These are phyloP conservation scores for Neelides folsomi DNA, from an alignment of 2,888 invertebrate genomes.

Conservation along the genomic window DNA sequence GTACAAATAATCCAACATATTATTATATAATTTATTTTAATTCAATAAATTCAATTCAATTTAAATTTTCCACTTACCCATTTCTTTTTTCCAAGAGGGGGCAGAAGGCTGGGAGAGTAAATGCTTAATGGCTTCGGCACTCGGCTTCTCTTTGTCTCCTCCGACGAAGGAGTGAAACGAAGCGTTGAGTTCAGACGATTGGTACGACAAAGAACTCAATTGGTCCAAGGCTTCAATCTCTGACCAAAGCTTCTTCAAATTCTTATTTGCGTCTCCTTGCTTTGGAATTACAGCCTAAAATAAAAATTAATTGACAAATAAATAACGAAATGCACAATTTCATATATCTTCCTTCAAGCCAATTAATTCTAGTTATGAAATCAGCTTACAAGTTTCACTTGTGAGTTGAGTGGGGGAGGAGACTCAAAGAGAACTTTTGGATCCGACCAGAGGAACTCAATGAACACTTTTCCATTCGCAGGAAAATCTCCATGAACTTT, in stretches of 20 bases:
- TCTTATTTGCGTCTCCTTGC: slow-evolving; percentile 29
- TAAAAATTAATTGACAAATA: background rate
- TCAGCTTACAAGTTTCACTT: slow-evolving; percentile 19
- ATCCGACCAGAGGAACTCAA: slow-evolving; percentile 27
- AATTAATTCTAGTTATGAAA: too few species aligned
- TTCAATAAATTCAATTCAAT: background rate
- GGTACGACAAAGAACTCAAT: too few species aligned
- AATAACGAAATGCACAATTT: too few species aligned
- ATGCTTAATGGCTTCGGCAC: slow-evolving; percentile 1
- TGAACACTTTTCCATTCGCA: slow-evolving; percentile 22
- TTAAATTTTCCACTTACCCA: slow-evolving; percentile 6
- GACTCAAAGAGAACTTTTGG: slow-evolving; percentile 19
- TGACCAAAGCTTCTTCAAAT: slow-evolving; percentile 20
- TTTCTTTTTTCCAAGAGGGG: slow-evolving; percentile 16
- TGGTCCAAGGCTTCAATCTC: slow-evolving; percentile 19
- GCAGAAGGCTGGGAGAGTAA: slow-evolving; percentile 15
- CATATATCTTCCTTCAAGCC: too few species aligned
- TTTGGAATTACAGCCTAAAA: slow-evolving; percentile 20
- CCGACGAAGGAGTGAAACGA: too few species aligned
- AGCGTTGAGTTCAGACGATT: too few species aligned
- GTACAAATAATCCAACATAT: background rate
- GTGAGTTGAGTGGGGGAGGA: slow-evolving; percentile 16
- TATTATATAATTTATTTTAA: background rate
- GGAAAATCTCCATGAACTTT: slow-evolving; percentile 25
- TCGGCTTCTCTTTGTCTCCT: background rate